phyloP scores from a whole-genome alignment of 2,888 invertebrate species.

The Lithophane leautieri region DNA sequence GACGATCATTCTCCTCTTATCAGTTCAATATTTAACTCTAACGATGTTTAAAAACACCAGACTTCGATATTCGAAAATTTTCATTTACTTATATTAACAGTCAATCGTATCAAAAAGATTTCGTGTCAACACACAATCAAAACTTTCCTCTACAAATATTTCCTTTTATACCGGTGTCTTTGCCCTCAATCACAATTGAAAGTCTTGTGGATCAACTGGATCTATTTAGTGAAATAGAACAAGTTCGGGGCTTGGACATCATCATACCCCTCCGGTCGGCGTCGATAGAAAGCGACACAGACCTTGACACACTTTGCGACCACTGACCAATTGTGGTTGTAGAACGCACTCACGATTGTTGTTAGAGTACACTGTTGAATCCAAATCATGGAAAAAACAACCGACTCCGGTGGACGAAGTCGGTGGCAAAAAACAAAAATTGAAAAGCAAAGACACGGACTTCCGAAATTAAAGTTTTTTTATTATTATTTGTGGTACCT shows the following conservation, averaged over 20 bases:
- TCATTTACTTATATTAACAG: neutral
- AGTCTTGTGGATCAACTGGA: slow-evolving; percentile 21
- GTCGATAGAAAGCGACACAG: slow-evolving; percentile 60
- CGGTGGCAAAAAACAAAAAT: too few species aligned
- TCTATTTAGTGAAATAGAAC: slow-evolving; percentile 40
- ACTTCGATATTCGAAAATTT: neutral
- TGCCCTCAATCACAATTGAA: slow-evolving; percentile 21
- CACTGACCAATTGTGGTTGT: slow-evolving; percentile 33
- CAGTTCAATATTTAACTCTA: neutral
- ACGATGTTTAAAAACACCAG: neutral
- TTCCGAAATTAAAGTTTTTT: too few species aligned
- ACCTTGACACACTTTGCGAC: slow-evolving; percentile 59
- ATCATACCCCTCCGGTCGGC: slow-evolving; percentile 22
- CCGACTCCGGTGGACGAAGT: too few species aligned
- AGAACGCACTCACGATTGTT: neutral
- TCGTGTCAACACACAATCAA: neutral
- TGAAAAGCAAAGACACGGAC: too few species aligned
- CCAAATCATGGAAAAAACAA: too few species aligned
- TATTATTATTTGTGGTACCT: too few species aligned
- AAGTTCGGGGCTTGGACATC: slow-evolving; percentile 43
- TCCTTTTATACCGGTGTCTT: neutral
- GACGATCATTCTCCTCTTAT: neutral
- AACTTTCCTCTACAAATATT: slow-evolving; percentile 12
- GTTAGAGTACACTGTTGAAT: slow-evolving; percentile 5
- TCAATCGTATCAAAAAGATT: neutral